These are phyloP conservation scores for Aphidius colemani DNA, from an alignment of 2,888 invertebrate species.

Conservation along the genomic window DNA sequence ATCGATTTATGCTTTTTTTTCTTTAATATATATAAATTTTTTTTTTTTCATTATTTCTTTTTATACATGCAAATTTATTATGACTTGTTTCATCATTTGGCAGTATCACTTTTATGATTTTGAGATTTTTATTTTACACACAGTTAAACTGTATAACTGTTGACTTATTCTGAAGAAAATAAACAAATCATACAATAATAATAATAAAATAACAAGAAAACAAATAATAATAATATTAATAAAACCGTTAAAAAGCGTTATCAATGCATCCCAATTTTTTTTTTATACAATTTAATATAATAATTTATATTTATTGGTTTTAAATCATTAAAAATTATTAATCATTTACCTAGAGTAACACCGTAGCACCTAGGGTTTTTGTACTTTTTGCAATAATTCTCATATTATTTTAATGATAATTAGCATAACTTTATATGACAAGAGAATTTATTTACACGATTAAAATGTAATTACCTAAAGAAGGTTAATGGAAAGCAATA, in stretches of 20 bases:
- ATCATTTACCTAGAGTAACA: conserved; percentile 54
- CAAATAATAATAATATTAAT: neutral
- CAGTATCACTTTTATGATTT: conserved; percentile 2
- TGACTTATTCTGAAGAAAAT: too few relatives aligned
- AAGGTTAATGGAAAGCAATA: conserved; percentile 49
- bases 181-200: too few relatives aligned
- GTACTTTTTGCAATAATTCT: conserved; percentile 58
- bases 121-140: too few relatives aligned
- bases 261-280: conserved; percentile 21
- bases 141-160: too few relatives aligned
- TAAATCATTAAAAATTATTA: conserved; percentile 30
- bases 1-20: conserved; percentile 7
- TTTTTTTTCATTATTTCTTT: too few relatives aligned
- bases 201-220: too few relatives aligned
- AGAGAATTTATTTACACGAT: conserved; percentile 57
- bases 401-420: conserved; percentile 50
- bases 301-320: conserved; percentile 26
- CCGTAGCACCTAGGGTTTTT: conserved; percentile 60
- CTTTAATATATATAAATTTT: neutral
- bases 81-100: neutral
- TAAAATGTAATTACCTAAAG: conserved; percentile 46
- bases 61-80: too few relatives aligned
- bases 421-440: conserved; percentile 45
- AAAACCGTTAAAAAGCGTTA: conserved; percentile 18
- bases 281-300: conserved; percentile 29